phyloP scores from a whole-genome alignment of 2,113 vertebrate genomes.

The Australoheros scitulus region DNA sequence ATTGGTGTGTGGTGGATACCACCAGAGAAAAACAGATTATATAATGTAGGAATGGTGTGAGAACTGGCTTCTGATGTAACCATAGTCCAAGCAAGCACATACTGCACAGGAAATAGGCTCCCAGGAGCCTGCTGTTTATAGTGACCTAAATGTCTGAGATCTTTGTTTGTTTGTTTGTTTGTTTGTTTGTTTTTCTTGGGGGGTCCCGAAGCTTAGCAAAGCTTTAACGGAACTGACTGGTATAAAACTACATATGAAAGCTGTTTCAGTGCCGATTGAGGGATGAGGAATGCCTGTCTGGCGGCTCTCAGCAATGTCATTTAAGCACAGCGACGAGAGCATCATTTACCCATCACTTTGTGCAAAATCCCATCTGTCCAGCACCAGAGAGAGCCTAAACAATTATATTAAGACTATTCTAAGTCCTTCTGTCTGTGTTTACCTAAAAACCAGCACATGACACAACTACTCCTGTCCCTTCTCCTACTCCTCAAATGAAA shows the following conservation, averaged over 20 bases:
- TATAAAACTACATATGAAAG: slow-evolving; percentile 1
- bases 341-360: slow-evolving; percentile 36
- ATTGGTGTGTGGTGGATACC: background rate
- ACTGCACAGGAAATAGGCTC: background rate
- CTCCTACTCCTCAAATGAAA: slow-evolving; percentile 40
- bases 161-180: background rate
- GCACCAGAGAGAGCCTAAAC: slow-evolving; percentile 38
- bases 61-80: slow-evolving; percentile 44
- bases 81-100: background rate
- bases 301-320: slow-evolving; percentile 14
- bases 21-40: slow-evolving; percentile 34
- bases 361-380: slow-evolving; percentile 59
- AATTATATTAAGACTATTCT: slow-evolving; percentile 45
- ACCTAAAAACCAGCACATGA: slow-evolving; percentile 46
- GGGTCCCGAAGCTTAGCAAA: background rate
- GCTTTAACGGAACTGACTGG: slow-evolving; percentile 1
- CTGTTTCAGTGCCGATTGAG: background rate
- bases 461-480: slow-evolving; percentile 24
- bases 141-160: background rate
- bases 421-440: slow-evolving; percentile 38
- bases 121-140: background rate
- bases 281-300: slow-evolving; percentile 9
- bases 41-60: slow-evolving; percentile 10
- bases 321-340: slow-evolving; percentile 7
- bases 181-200: background rate